phyloP scores from a whole-genome alignment of 23 tunicate genomes.

The Halocynthia aurantium region DNA sequence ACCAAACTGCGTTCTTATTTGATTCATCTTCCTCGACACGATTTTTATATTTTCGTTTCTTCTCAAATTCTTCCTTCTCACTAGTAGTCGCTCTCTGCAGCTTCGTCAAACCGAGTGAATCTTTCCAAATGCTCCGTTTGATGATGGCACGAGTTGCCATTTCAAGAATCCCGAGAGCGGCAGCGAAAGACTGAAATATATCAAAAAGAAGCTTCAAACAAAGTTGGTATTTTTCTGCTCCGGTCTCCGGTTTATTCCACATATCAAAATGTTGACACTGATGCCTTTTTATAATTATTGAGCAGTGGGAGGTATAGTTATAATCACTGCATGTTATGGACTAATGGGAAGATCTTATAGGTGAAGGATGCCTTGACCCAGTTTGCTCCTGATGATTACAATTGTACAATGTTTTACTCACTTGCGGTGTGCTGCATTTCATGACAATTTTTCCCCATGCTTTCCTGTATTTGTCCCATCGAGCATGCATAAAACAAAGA shows the following conservation, averaged over 20 bases:
- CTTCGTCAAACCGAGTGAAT: conserved; percentile 49
- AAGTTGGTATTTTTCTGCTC: too few species aligned
- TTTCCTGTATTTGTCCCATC: conserved; percentile 82
- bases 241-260: too few species aligned
- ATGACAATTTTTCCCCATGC: conserved; percentile 82
- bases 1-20: conserved; percentile 61
- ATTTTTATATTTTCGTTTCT: conserved; percentile 44
- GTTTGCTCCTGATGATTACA: too few species aligned
- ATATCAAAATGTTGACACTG: too few species aligned
- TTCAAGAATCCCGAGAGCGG: conserved; percentile 82
- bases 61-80: conserved; percentile 72
- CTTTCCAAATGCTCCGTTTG: conserved; percentile 64
- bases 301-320: too few species aligned
- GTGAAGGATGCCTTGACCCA: too few species aligned
- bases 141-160: conserved; percentile 75
- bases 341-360: too few species aligned
- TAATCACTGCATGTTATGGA: too few species aligned
- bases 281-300: too few species aligned
- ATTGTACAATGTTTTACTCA: neutral
- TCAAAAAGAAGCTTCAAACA: neutral
- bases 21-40: conserved; percentile 49
- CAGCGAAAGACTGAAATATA: conserved; percentile 41
- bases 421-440: conserved; percentile 56
- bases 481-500: conserved; percentile 84
- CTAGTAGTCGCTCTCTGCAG: conserved; percentile 32